Percentiles rank a stretch among this genome's conserved stretches.
Evolutionary conservation across 2,113 vertebrate species (phyloP).

Genomic region (Nyctereutes procyonoides): DNA sequence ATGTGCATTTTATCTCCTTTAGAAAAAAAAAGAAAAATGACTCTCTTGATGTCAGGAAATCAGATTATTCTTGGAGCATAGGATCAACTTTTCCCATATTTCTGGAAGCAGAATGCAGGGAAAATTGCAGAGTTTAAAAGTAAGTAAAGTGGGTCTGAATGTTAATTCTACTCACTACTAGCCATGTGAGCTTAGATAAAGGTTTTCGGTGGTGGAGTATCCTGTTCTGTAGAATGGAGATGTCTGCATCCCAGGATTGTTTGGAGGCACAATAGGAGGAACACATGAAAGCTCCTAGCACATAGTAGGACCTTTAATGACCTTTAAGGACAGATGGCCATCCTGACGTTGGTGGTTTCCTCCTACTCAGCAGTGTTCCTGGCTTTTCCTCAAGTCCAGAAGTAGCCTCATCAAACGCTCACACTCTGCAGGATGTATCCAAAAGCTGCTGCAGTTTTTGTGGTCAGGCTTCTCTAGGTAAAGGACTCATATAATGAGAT

Average conservation of each 20-base stretch:
- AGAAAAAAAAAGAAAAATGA: neutral
- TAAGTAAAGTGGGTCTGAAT: too few species aligned
- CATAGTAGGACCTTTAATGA: neutral
- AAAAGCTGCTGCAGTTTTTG: too few species aligned
- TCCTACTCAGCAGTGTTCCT: accelerated
- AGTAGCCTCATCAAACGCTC: neutral
- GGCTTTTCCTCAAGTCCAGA: neutral
- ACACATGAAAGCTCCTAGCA: accelerated
- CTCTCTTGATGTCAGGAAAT: neutral
- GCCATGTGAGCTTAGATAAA: too few species aligned
- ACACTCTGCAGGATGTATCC: neutral
- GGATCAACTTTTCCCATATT: too few species aligned
- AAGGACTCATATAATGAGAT: neutral
- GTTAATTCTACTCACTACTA: neutral
- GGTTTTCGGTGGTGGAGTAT: neutral
- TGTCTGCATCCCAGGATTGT: neutral
- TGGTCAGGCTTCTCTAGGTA: neutral
- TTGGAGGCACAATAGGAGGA: neutral
- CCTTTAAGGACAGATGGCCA: accelerated
- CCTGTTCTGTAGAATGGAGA: neutral
- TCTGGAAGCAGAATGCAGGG: neutral
- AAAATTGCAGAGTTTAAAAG: neutral
- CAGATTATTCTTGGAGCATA: neutral
- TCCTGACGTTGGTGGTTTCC: accelerated
- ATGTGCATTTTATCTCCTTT: neutral